phyloP scores from a whole-genome alignment of 2,113 vertebrate species.

The mouse (Mus musculus) region GRCm39 chr6:65427501-65428000 shows the following conservation, averaged over 20 bases:
- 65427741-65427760: too few relatives aligned
- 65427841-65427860: neutral
- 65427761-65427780: neutral
- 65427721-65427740: neutral
- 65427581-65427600: neutral
- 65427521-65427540: neutral
- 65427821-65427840: neutral
- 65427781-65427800: neutral
- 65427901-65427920: neutral
- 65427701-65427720: neutral
- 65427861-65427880: neutral
- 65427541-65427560: neutral
- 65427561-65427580: accelerated
- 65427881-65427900: neutral
- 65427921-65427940: neutral
- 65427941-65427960: neutral
- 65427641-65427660: accelerated
- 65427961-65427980: neutral
- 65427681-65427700: neutral
- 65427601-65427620: too few relatives aligned
- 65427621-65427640: too few relatives aligned
- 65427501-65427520: neutral
- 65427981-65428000: neutral
- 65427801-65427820: neutral
- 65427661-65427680: neutral